phyloP scores from a whole-genome alignment of 2,888 invertebrate species.

The Rutpela maculata region DNA sequence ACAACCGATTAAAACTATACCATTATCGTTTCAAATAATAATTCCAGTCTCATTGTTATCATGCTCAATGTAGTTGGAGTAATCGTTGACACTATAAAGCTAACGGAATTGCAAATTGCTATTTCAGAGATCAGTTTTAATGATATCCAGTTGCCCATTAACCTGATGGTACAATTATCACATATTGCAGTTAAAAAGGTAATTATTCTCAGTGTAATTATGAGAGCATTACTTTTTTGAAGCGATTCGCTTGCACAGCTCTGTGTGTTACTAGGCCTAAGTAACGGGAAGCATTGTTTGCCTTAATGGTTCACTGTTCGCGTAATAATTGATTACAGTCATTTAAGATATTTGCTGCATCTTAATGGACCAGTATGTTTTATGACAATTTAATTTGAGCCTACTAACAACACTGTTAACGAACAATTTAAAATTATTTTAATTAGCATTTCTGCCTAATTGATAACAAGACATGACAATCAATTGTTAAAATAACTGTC shows the following conservation, averaged over 20 bases:
- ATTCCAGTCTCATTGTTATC: conserved; percentile 3
- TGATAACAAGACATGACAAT: no score
- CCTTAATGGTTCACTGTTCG: conserved; percentile 11
- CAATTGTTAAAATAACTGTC: no score
- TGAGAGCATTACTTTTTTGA: conserved; percentile 33
- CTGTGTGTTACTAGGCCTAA: conserved; percentile 28
- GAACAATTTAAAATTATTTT: no score
- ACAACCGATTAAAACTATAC: background rate
- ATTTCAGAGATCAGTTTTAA: background rate
- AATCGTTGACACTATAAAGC: conserved; percentile 7
- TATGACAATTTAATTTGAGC: background rate
- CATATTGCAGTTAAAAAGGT: conserved; percentile 18
- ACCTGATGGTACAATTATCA: conserved; percentile 10
- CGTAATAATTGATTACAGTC: conserved; percentile 1
- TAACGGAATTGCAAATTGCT: conserved; percentile 18
- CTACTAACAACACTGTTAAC: background rate
- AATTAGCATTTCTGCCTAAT: no score
- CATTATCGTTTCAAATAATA: background rate
- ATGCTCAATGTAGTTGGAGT: background rate
- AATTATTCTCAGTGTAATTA: conserved; percentile 25
- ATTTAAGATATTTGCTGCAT: background rate
- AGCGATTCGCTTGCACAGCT: conserved; percentile 19
- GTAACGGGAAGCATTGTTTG: conserved; percentile 21
- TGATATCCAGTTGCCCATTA: background rate
- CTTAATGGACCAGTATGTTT: background rate